Conservation (phyloP, 1,140 invertebrate species). For the Saxidomus purpurata region DNA sequence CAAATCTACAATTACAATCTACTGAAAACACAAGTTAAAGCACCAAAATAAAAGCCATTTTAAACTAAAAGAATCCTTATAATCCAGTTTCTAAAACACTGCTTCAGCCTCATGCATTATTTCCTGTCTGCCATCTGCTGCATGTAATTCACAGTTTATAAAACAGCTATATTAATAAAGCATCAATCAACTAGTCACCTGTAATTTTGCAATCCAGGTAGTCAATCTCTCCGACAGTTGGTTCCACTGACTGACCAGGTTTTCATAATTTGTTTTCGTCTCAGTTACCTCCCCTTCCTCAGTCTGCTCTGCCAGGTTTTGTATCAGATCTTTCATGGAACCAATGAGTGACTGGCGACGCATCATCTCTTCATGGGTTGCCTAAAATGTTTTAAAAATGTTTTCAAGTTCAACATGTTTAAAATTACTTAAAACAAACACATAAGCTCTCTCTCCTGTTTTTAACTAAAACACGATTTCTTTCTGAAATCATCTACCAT, state of each 20-base stretch:
- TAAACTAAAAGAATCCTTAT: too few relatives aligned
- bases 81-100: too few relatives aligned
- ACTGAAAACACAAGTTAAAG: too few relatives aligned
- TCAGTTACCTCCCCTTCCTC: constrained; percentile 84
- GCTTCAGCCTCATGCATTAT: neutral
- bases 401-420: too few relatives aligned
- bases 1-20: too few relatives aligned
- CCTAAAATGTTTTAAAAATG: constrained; percentile 59
- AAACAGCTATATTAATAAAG: too few relatives aligned
- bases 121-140: neutral
- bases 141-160: constrained; percentile 8
- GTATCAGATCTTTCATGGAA: constrained; percentile 88
- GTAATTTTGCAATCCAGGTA: constrained; percentile 70
- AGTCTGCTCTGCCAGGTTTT: constrained; percentile 86
- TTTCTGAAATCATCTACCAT: too few relatives aligned
- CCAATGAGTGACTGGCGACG: constrained; percentile 89
- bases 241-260: constrained; percentile 75
- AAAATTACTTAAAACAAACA: too few relatives aligned
- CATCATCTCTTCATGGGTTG: constrained; percentile 89
- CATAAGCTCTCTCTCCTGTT: too few relatives aligned
- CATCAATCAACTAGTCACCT: constrained; percentile 62
- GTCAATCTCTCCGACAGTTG: constrained; percentile 76
- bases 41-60: too few relatives aligned
- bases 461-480: too few relatives aligned
- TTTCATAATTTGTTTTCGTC: constrained; percentile 72